Evolutionary conservation across 1,140 invertebrate genomes (phyloP), one percentile per base, ranked within the genome.

Genomic region (Drosophila lacertosa): DNA sequence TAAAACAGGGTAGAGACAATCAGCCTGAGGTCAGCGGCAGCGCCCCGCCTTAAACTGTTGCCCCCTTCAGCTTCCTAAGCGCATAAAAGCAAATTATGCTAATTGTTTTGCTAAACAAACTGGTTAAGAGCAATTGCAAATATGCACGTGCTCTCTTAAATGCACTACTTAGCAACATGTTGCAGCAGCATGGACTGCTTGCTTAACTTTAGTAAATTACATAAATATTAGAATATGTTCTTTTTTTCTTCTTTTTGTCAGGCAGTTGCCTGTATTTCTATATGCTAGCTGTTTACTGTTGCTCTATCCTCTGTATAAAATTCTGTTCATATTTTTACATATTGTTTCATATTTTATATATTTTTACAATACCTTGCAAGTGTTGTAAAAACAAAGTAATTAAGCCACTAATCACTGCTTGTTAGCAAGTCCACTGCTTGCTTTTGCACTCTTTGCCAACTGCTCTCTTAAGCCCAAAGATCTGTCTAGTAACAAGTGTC

Each of bases 31-130:
- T 51, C 13, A 42, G 45, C 24, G 24, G 47, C 47, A 13, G 42
- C 16, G 54, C 16, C 55, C 20, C 35, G 15, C n/a, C 15, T 13
- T 4, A n/a, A 15, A 15, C 15, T 40, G 4, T 15, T 26, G 0
- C 15, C 11, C 2, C n/a, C 13, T 24, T 32, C 15, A 5, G 6
- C 53, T 33, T 13, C 26, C 15, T 50, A 47, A 44, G 64, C 66
- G 50, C 67, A 66, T 59, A 64, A 74, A 70, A 58, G 44, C 62
- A 81, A 86, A 86, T 81, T 81, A 86, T 86, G 81, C 65, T 88
- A 88, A 86, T 86, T 86, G 81, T 88, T 81, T 54, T 4, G 29
- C 42, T 18, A 70, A 50, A 47, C 42, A 84, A 84, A 86, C 81
- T 73, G 84, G 81, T 80, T 7, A 33, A 54, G 13, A 54, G 51